Evolutionary conservation across 2,113 vertebrate genomes (phyloP).

Genomic region (Hyperoodon ampullatus): DNA sequence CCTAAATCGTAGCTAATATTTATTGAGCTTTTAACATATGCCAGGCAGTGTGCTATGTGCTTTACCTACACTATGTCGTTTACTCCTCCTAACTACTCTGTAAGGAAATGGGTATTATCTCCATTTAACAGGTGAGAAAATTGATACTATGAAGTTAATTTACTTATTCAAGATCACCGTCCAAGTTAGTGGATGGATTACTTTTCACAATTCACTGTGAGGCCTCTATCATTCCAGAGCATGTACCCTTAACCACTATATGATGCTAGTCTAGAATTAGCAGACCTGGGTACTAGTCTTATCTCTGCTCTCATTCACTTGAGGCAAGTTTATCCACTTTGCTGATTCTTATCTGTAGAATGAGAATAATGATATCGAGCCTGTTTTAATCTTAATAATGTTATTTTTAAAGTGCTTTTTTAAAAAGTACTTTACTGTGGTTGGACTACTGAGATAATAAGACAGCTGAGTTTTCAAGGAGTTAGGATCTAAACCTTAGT

Average conservation of each 20-base stretch:
- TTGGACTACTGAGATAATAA: constrained; percentile 27
- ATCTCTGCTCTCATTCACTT: background rate
- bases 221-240: background rate
- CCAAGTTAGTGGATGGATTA: background rate
- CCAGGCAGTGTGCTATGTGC: background rate
- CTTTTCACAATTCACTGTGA: background rate
- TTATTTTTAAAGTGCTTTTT: background rate
- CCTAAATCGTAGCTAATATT: background rate
- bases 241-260: background rate
- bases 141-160: background rate
- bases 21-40: background rate
- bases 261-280: background rate
- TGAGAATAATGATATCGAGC: background rate
- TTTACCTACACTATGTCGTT: background rate
- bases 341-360: constrained; percentile 37
- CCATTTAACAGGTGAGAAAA: background rate
- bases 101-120: background rate
- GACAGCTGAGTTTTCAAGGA: background rate
- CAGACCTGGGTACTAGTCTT: background rate
- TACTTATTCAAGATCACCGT: background rate
- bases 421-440: background rate
- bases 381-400: constrained; percentile 37
- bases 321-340: background rate
- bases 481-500: background rate
- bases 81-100: background rate